Evolutionary conservation across 1,140 invertebrate genomes (phyloP).

Genomic region (Portunus trituberculatus): DNA sequence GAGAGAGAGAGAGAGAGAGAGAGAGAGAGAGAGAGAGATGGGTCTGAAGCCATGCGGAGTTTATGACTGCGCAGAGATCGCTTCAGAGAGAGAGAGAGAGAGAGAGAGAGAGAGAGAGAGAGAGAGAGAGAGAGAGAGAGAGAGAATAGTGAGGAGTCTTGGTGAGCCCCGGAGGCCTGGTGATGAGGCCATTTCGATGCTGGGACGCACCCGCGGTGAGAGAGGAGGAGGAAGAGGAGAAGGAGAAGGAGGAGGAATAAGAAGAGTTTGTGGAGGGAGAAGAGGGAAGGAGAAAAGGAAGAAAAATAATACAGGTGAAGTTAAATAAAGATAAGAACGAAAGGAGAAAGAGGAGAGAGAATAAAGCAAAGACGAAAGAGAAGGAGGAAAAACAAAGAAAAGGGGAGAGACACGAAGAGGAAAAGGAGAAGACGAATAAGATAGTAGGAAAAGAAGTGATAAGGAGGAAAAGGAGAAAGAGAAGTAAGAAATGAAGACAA

Average conservation of each 20-base stretch:
- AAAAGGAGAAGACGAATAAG: too few species aligned
- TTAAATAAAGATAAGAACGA: not conserved
- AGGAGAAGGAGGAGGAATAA: not conserved
- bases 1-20: too few species aligned
- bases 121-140: not conserved
- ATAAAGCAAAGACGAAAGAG: not conserved
- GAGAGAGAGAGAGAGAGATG: too few species aligned
- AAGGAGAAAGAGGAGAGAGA: not conserved
- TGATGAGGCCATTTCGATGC: conserved; percentile 66
- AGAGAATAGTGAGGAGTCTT: conserved; percentile 6
- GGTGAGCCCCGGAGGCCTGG: not conserved
- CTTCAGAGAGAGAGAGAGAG: not conserved
- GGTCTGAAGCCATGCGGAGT: not conserved
- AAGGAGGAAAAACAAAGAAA: not conserved
- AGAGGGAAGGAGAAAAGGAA: not conserved
- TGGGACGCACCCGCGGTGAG: conserved; percentile 55
- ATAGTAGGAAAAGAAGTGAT: too few species aligned
- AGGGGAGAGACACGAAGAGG: not conserved
- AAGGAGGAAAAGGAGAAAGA: too few species aligned
- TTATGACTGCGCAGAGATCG: not conserved
- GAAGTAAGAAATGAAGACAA: too few species aligned
- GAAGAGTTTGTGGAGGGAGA: not conserved
- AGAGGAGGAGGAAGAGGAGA: not conserved
- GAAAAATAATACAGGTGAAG: not conserved
- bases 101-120: not conserved